Percentiles rank a stretch among this genome's conserved stretches.
These are phyloP conservation scores for Leptopterna dolabrata DNA, from an alignment of 2,888 invertebrate species.

Conservation along the genomic window DNA sequence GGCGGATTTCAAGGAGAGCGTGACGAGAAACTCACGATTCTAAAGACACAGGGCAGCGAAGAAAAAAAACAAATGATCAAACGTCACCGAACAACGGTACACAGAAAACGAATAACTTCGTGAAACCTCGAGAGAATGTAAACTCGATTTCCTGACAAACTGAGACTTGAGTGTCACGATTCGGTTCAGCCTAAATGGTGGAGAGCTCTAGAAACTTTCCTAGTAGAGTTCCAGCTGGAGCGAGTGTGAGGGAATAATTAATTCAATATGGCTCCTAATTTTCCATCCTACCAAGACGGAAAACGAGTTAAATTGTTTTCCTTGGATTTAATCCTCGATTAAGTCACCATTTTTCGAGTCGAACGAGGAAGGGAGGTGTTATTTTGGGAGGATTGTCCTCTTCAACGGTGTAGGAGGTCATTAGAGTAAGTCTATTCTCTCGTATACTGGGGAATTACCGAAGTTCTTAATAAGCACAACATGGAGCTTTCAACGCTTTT, in stretches of 20 bases:
- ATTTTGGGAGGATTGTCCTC: background rate
- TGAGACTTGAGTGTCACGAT: constrained; percentile 14
- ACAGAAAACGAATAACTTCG: background rate
- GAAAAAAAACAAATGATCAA: constrained; percentile 1
- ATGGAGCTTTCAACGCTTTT: background rate
- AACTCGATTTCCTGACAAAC: constrained; percentile 16
- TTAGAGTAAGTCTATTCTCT: background rate
- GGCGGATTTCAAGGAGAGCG: no score
- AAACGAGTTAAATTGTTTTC: background rate
- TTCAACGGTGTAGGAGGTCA: background rate
- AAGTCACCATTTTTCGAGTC: background rate
- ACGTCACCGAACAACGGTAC: background rate
- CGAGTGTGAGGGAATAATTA: constrained; percentile 35
- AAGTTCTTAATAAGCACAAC: background rate
- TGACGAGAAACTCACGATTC: no score
- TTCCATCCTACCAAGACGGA: background rate
- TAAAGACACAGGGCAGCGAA: background rate
- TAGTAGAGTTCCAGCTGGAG: background rate
- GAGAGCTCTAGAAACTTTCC: constrained; percentile 8
- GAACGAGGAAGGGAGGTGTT: background rate
- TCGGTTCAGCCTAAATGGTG: background rate
- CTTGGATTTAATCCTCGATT: constrained; percentile 20
- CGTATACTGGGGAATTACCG: background rate
- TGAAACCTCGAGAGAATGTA: background rate
- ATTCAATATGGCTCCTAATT: constrained; percentile 23